Evolutionary conservation across 2,888 invertebrate genomes (phyloP), one percentile per base, ranked within the genome.

Genomic region (Meandrusa payeni): DNA sequence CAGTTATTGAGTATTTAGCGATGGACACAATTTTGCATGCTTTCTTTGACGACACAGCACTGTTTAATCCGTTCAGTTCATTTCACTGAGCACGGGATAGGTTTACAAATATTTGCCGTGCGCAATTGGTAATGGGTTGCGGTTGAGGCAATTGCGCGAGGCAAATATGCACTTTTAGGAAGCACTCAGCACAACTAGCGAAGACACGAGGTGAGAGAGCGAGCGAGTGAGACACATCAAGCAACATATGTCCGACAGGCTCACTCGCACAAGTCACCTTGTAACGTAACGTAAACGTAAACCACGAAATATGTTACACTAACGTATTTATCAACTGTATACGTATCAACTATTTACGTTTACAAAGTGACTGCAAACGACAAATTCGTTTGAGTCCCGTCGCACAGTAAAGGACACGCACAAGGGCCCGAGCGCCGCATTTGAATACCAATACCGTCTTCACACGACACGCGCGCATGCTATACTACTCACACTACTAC

Each of bases 371-470:
- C 37, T 20, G 38, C 24, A 29, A 37, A 31, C 36, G 36, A 39
- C 41, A 46, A 39, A 27, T 46, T 48, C 33, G 28, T 42, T 42
- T 47, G 39, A 44, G 40, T 41, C 41, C 44, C 15, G 50, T 48
- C 50, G 49, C 34, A 11, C 54, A 61, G 64, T 59, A 64, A 64
- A 59, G 62, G 48, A 71, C 80, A 77, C 75, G 74, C 83, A 80
- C 79, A 67, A 74, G 61, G 78, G 79, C 82, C 80, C 85, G 83
- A 86, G 80, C 82, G 85, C 85, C 88, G 90, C 91, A 91, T 91
- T 91, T 91, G 91, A 91, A 91, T 91, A 91, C 91, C 91, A 91
- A 91, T 91, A 90, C 90, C 87, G 75, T 76, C 74, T 72, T 76
- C 70, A 86, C 87, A 83, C 79, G 72, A 86, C 85, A 86, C 85